Percentiles rank a stretch among this genome's conserved stretches.
Evolutionary conservation across 1,140 invertebrate genomes (phyloP).

Genomic region (Vollenhovia emeryi): DNA sequence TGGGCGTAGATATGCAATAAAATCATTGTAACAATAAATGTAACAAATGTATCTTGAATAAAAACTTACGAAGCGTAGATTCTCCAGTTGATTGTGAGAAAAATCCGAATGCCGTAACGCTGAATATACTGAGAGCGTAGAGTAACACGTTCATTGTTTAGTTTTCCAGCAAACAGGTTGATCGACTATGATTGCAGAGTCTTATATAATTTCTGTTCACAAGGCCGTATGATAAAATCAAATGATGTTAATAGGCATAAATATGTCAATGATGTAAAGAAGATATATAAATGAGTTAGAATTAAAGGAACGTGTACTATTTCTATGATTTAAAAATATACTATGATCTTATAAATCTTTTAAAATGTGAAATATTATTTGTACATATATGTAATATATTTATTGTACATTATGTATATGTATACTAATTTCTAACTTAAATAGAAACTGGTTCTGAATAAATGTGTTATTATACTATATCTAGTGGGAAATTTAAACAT

Average conservation of each 20-base stretch:
- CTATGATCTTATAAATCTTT: too few species aligned
- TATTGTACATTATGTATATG: too few species aligned
- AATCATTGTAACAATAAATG: not conserved
- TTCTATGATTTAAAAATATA: too few species aligned
- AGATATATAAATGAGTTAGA: not conserved
- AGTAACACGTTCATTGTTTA: slow-evolving; percentile 1
- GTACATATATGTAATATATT: too few species aligned
- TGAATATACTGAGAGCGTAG: not conserved
- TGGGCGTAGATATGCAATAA: too few species aligned
- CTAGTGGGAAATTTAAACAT: too few species aligned
- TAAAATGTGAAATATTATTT: too few species aligned
- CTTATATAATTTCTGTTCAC: not conserved
- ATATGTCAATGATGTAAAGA: not conserved
- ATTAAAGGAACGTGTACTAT: too few species aligned
- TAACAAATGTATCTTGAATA: not conserved
- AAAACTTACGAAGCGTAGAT: not conserved
- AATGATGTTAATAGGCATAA: not conserved
- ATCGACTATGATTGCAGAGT: not conserved
- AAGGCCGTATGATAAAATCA: not conserved
- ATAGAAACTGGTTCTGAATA: too few species aligned
- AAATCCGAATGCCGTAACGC: not conserved
- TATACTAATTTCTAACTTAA: too few species aligned
- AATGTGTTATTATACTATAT: too few species aligned
- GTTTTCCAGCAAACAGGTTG: not conserved
- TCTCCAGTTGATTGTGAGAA: too few species aligned